Percentiles rank a stretch among this genome's conserved stretches.
These are phyloP conservation scores for Odontamblyopus rebecca DNA, from an alignment of 2,797 vertebrate genomes.

Conservation along the genomic window DNA sequence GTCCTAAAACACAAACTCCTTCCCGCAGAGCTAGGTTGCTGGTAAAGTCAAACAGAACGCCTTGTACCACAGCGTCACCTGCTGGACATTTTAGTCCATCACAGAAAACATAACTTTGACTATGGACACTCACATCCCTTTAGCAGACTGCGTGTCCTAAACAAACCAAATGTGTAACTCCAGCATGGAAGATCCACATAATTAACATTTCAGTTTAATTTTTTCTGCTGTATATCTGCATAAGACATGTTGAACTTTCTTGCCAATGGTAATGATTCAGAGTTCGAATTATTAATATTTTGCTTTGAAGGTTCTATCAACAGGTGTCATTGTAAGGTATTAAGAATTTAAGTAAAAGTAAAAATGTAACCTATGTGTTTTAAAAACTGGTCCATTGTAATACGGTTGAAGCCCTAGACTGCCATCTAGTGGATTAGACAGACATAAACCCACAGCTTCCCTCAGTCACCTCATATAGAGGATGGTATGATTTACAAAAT, in stretches of 20 bases:
- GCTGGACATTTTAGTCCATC: constrained; percentile 13
- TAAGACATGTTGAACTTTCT: not conserved
- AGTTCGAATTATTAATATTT: not conserved
- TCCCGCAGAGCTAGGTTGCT: not conserved
- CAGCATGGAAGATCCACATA: not conserved
- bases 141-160: not conserved
- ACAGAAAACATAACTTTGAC: not conserved
- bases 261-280: not conserved
- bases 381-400: not conserved
- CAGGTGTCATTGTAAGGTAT: not conserved
- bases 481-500: not conserved
- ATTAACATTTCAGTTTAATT: not conserved
- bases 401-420: constrained; percentile 8
- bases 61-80: constrained; percentile 22
- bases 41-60: not conserved
- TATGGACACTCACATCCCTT: not conserved
- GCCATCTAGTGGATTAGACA: constrained; percentile 45
- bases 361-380: not conserved
- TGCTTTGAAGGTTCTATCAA: not conserved
- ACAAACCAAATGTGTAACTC: not conserved
- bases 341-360: not conserved
- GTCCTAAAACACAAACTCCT: not conserved
- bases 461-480: too few relatives aligned
- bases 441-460: not conserved
- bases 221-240: not conserved